Evolutionary conservation across 2,888 invertebrate species (phyloP), one percentile per base, ranked within the genome.

Genomic region (Brachynemurus nebulosus): DNA sequence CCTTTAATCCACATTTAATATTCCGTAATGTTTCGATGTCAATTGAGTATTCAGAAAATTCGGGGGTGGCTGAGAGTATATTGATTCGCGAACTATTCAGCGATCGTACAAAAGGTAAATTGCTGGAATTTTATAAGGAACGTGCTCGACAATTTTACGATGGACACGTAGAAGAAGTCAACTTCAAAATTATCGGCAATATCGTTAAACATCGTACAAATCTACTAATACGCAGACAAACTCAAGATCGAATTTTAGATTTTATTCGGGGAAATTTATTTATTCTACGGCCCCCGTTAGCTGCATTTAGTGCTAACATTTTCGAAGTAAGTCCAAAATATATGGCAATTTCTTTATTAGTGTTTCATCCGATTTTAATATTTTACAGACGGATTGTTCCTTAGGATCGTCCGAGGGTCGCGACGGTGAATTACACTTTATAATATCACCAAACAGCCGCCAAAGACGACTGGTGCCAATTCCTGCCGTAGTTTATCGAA

Each of bases 1-100:
- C 86, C 0, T 90, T 91, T 56, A 91, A 90, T 62, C 90, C 90
- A 0, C 90, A 91, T 59, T 72, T 88, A 53, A 80, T 86, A 1
- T 77, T 89, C 53, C 84, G 84, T 59, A 89, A 89, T 57, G 80
- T 90, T 16, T 86, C 86, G 0, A 86, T 86, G 55, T 81, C 86
- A 0, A 79, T 86, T 21, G 76, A 81, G 50, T 67, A 76, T 20
- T 71, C 75, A 0, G 67, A 72, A 21, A 73, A 75, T 42, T 71
- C 78, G n/a, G 84, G 85, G 1, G 78, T 88, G 7, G 78, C 81
- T 0, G 78, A 81, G 7, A 82, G 86, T 1, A 85, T 83, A 0
- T 86, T 90, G 58, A 77, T 88, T 1, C 71, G 86, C 42, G 82
- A 89, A 58, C 70, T 90, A 4, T 89, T 85, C 53, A 88, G 86